Base-by-base conservation (phyloP, 2,797 vertebrate genomes). In the Bufotes viridis region DNA sequence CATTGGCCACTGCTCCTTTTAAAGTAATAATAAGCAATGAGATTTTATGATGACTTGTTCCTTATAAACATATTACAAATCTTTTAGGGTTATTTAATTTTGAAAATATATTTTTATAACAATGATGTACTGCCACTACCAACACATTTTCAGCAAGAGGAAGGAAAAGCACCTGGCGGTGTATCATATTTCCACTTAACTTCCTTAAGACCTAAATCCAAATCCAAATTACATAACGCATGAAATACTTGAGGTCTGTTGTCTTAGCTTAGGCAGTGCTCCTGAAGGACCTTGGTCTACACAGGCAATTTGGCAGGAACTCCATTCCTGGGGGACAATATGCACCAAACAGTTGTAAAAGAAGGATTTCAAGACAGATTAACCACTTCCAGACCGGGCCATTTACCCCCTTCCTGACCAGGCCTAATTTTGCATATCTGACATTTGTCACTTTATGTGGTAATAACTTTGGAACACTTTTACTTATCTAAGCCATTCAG, bases 121-220 rank as follows among this genome's bases (percentile, higher is more conserved):
- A 89, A 78, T 89, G 51, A 89, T 86, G 69, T 60, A 81, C 69
- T 85, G 78, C 70, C 42, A 76, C 69, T 81, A 89, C 13, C 20
- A 74, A 90, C 74, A 76, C 74, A 90, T 57, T 87, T 88, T 88
- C 82, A 74, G 84, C 70, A 90, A 82, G 82, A 90, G 89, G 87
- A 82, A 91, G 86, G 87, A 86, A 92, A 93, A 93, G 90, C 90
- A 94, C 91, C 90, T 93, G 90, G 85, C 81, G 75, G 78, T 88
- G 90, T 92, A 87, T 94, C 88, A 34, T 76, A 29, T 94, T 94
- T 93, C 92, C 91, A 1, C 91, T 94, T 92, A 89, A 92, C 74
- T 93, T 94, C 90, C 0, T 1, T 90, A 90, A 91, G 26, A 90
- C 82, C 61, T 29, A 90, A 90, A 76, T 76, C 74, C 74, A 76